Percentiles rank a stretch among this genome's conserved stretches.
Evolutionary conservation across 2,797 vertebrate species (phyloP).

Genomic region (Propithecus perrieri): DNA sequence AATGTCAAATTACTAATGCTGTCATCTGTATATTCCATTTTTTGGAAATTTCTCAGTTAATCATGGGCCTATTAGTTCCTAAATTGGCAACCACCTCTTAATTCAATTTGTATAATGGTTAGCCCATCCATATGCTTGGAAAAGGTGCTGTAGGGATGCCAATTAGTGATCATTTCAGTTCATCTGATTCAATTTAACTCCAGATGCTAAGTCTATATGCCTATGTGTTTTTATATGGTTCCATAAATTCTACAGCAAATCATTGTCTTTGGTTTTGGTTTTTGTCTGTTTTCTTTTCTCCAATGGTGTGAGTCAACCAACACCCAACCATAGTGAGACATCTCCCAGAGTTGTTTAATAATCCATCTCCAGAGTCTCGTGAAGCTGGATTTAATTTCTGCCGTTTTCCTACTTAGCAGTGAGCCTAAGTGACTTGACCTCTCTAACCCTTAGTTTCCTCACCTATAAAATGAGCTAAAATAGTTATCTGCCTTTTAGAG

Average conservation of each 20-base stretch:
- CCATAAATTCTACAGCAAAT: slow-evolving; percentile 4
- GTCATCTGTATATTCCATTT: slow-evolving; percentile 11
- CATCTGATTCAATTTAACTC: slow-evolving; percentile 26
- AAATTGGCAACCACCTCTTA: background rate
- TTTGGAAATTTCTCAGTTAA: slow-evolving; percentile 33
- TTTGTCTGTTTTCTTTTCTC: background rate
- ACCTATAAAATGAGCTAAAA: background rate
- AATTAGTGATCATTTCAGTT: background rate
- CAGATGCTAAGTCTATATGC: background rate
- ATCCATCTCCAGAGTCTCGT: background rate
- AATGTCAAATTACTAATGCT: background rate
- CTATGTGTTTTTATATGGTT: slow-evolving; percentile 17
- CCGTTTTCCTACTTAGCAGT: background rate
- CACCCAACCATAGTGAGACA: background rate
- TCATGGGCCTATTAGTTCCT: background rate
- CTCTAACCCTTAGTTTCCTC: background rate
- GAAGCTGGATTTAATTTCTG: background rate
- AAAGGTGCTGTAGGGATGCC: background rate
- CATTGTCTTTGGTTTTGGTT: slow-evolving; percentile 50
- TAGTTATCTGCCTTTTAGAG: background rate
- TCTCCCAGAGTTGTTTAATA: background rate
- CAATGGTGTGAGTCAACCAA: background rate
- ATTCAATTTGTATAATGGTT: background rate
- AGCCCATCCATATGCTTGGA: background rate
- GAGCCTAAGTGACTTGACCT: background rate